Evolutionary conservation across 2,888 invertebrate species (phyloP).

Genomic region (Perizoma flavofasciatum): DNA sequence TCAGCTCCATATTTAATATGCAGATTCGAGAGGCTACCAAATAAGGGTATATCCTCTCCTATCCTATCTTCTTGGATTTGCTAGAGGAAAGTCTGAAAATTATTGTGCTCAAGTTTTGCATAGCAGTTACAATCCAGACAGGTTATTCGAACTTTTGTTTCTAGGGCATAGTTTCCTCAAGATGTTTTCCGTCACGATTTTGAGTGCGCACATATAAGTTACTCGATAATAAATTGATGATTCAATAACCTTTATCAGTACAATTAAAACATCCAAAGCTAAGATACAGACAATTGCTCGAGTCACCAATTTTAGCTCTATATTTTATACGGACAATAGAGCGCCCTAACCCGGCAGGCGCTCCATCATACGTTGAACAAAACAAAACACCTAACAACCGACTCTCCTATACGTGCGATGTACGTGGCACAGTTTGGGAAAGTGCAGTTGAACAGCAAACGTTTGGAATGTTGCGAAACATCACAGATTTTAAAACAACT

Average conservation of each 20-base stretch:
- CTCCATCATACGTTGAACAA: slow-evolving; percentile 49
- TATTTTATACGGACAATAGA: slow-evolving; percentile 45
- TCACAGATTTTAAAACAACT: too few species aligned
- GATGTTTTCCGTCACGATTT: neutral
- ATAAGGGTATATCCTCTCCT: too few species aligned
- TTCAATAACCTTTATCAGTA: slow-evolving; percentile 4
- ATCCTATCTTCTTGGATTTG: too few species aligned
- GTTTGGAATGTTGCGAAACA: too few species aligned
- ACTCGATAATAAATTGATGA: neutral
- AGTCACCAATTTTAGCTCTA: slow-evolving; percentile 33
- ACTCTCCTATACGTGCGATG: slow-evolving; percentile 41
- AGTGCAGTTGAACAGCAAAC: slow-evolving; percentile 5
- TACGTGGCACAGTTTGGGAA: slow-evolving; percentile 27
- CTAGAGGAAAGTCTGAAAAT: too few species aligned
- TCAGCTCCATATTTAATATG: too few species aligned
- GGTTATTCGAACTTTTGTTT: too few species aligned
- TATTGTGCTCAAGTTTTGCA: too few species aligned
- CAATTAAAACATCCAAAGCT: neutral
- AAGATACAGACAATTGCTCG: slow-evolving; percentile 1
- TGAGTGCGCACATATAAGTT: neutral
- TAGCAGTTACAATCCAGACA: too few species aligned
- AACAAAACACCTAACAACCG: slow-evolving; percentile 53
- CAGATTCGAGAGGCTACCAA: too few species aligned
- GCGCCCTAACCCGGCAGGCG: slow-evolving; percentile 48
- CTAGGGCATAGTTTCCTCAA: too few species aligned